Conservation (phyloP, 2,797 vertebrate species). For the Anolis apletophallus region DNA sequence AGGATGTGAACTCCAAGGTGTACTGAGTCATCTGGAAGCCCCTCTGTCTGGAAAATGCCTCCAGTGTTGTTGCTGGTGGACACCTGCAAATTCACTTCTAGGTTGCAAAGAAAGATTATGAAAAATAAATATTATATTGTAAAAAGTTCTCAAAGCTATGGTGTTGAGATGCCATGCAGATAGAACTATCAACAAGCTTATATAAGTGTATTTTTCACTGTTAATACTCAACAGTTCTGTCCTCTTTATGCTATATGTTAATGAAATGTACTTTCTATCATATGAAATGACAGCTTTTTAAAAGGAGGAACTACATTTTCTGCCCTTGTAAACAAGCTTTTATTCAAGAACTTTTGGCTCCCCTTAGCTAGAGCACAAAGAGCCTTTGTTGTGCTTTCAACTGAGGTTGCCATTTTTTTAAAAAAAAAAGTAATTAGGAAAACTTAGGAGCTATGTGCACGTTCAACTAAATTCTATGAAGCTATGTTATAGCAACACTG, state of each 20-base stretch:
- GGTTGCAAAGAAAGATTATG: neutral
- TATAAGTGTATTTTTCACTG: constrained; percentile 35
- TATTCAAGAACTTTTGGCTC: constrained; percentile 66
- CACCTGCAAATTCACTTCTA: neutral
- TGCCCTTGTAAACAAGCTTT: constrained; percentile 68
- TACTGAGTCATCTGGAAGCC: neutral
- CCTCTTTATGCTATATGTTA: constrained; percentile 15
- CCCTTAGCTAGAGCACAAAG: constrained; percentile 59
- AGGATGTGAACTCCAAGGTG: neutral
- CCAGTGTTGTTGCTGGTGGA: neutral
- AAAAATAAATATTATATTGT: neutral
- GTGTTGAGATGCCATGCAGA: constrained; percentile 20
- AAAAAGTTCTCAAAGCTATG: neutral
- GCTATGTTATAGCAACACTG: neutral
- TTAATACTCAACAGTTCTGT: constrained; percentile 4
- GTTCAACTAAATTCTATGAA: constrained; percentile 1
- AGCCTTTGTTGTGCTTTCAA: constrained; percentile 65
- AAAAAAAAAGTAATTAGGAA: constrained; percentile 17
- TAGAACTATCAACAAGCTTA: constrained; percentile 21
- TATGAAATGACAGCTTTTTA: constrained; percentile 36
- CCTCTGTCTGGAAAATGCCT: neutral
- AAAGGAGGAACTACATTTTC: constrained; percentile 64
- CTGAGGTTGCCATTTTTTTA: constrained; percentile 13
- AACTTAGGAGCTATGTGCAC: neutral
- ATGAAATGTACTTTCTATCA: constrained; percentile 50